Base-by-base conservation (phyloP, 2,797 vertebrate species). In the Microctenopoma lineatum region DNA sequence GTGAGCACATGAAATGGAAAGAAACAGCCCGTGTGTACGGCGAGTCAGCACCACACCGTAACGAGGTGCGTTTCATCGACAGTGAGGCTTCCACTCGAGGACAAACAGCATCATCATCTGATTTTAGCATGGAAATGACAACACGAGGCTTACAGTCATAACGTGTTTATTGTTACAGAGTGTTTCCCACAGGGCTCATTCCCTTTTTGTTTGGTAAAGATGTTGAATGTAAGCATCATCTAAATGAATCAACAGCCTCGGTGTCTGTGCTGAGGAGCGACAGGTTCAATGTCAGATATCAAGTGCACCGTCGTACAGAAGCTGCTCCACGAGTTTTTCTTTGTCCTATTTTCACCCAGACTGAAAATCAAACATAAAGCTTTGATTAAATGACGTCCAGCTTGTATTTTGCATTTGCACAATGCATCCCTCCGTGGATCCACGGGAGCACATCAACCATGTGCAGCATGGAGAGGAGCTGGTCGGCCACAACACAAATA, bases 141-240 rank as follows among this genome's bases (percentile, higher is more conserved):
- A 84, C 70, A 81, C 48, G 16, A 69, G 34, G 45, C 5, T 26
- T 48, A 44, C 26, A 71, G 67, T 65, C 71, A 59, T 61, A 26
- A 21, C 1, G n/a, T 26, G 3, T 90, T 92, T 91, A 90, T 87
- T 91, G 67, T 55, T 21, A 15, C 77, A 75, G 56, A 87, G 65
- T 59, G 38, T 57, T 50, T 73, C 54, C 46, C 14, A 64, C 70
- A 76, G 36, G 67, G 59, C 47, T 58, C 3, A 70, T 39, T 36
- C 66, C 60, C 39, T 48, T 38, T 52, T 42, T 66, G 51, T 73
- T 66, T 69, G 70, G 71, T 73, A 65, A 6, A 42, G 42, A n/a
- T 2, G 18, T 63, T 52, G 50, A 74, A 36, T 41, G 57, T 58
- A 84, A 80, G 59, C 56, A 54, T 60, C 32, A 54, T n/a, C 61